Conservation (phyloP, 2,797 vertebrate species). For the Falco concolor region DNA sequence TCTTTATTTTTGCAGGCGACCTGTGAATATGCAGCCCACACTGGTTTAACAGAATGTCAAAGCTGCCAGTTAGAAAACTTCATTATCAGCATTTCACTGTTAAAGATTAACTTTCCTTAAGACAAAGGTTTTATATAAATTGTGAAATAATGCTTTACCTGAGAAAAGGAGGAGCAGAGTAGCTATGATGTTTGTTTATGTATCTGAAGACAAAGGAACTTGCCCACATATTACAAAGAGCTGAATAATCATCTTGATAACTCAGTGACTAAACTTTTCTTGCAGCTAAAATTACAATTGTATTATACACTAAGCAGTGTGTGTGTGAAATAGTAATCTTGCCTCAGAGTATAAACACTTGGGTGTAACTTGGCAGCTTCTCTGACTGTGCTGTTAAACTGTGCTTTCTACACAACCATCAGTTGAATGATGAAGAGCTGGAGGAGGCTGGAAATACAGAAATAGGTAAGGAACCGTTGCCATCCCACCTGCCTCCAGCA, state of each 20-base stretch:
- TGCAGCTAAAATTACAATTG: not conserved
- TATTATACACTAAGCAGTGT: not conserved
- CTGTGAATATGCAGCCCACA: fast-evolving
- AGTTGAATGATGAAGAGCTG: not conserved
- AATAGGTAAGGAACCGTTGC: fast-evolving
- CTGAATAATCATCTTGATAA: constrained; percentile 4
- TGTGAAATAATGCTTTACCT: not conserved
- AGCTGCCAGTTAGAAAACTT: not conserved
- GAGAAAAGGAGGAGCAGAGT: not conserved
- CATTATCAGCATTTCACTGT: not conserved
- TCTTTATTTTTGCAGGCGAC: not conserved
- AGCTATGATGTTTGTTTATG: not conserved
- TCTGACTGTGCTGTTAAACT: not conserved
- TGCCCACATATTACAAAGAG: not conserved
- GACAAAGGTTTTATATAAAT: not conserved
- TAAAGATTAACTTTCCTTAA: not conserved
- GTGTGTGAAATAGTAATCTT: not conserved
- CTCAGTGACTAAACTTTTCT: not conserved
- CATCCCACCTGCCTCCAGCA: not conserved
- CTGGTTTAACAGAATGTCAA: not conserved
- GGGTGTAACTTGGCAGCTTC: not conserved
- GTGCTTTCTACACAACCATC: not conserved
- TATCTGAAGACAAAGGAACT: not conserved
- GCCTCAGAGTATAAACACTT: not conserved
- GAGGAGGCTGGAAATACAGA: not conserved